A percentile compares a stretch with the other conserved stretches of the same genome.
These are phyloP conservation scores for Epinotia bilunana DNA, from an alignment of 2,888 invertebrate species.

Conservation along the genomic window DNA sequence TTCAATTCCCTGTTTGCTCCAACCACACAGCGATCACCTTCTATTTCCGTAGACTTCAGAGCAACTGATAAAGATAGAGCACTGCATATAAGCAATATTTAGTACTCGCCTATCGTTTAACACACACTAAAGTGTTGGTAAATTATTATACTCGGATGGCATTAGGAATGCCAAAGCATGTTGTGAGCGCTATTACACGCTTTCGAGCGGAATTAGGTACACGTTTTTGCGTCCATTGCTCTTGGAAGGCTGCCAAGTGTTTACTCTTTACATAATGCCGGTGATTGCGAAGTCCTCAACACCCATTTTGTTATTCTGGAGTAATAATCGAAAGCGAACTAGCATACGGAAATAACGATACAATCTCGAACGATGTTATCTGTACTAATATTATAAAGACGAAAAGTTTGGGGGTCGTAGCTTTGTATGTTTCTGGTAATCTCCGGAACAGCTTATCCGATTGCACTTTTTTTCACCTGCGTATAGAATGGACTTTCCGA, in stretches of 20 bases:
- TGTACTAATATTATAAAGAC: too few relatives aligned
- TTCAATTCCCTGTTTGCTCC: too few relatives aligned
- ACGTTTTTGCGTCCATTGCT: constrained; percentile 40
- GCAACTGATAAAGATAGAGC: not conserved
- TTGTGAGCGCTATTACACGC: constrained; percentile 37
- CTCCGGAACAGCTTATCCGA: too few relatives aligned
- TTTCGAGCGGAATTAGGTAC: constrained; percentile 31
- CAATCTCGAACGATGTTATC: too few relatives aligned
- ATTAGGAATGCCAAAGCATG: constrained; percentile 40
- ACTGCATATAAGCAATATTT: constrained; percentile 6
- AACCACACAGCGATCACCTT: not conserved
- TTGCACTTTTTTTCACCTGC: too few relatives aligned
- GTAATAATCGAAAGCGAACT: constrained; percentile 16
- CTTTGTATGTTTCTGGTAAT: too few relatives aligned
- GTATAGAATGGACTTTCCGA: too few relatives aligned
- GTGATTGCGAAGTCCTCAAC: constrained; percentile 28
- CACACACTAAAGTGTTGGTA: constrained; percentile 15
- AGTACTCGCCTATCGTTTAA: not conserved
- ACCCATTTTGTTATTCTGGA: constrained; percentile 29
- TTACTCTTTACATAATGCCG: constrained; percentile 43
- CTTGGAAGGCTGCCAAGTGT: constrained; percentile 41
- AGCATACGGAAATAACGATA: not conserved
- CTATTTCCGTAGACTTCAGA: not conserved
- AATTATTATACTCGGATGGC: constrained; percentile 29
- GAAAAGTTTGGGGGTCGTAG: too few relatives aligned